Evolutionary conservation across 2,113 vertebrate species (phyloP).

Genomic region (Murina feae): DNA sequence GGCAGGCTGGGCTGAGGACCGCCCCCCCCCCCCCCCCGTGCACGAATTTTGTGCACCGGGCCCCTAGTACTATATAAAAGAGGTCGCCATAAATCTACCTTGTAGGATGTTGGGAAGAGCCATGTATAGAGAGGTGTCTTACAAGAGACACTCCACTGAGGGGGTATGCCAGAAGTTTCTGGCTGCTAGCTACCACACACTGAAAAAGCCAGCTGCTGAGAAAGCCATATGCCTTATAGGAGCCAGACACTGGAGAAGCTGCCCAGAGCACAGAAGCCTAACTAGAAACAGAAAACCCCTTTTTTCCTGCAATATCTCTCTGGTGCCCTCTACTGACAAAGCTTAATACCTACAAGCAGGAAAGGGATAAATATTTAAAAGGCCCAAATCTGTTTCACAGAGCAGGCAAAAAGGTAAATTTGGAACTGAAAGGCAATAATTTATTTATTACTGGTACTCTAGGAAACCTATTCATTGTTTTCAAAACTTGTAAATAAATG

Average conservation of each 20-base stretch:
- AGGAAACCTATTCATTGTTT: not conserved
- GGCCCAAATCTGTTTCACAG: not conserved
- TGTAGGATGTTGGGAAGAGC: not conserved
- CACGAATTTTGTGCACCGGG: too few relatives aligned
- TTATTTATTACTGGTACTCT: not conserved
- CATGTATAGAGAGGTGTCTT: not conserved
- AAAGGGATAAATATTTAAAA: not conserved
- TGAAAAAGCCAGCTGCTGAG: not conserved
- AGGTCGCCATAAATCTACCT: not conserved
- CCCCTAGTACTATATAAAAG: too few relatives aligned
- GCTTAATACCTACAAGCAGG: not conserved
- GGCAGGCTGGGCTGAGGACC: too few relatives aligned
- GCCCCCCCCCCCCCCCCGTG: too few relatives aligned
- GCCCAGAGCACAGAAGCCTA: not conserved
- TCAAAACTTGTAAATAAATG: not conserved
- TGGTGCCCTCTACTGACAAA: slow-evolving; percentile 14
- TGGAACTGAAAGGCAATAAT: not conserved
- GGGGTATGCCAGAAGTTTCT: not conserved
- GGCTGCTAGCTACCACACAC: not conserved
- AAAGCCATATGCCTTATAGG: not conserved
- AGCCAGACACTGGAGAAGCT: not conserved
- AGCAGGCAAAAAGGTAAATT: not conserved
- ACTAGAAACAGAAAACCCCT: not conserved
- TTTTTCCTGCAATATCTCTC: not conserved
- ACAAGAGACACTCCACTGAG: not conserved